These are phyloP conservation scores for Trididemnum clinides DNA, from an alignment of 23 tunicate genomes.

Conservation along the genomic window DNA sequence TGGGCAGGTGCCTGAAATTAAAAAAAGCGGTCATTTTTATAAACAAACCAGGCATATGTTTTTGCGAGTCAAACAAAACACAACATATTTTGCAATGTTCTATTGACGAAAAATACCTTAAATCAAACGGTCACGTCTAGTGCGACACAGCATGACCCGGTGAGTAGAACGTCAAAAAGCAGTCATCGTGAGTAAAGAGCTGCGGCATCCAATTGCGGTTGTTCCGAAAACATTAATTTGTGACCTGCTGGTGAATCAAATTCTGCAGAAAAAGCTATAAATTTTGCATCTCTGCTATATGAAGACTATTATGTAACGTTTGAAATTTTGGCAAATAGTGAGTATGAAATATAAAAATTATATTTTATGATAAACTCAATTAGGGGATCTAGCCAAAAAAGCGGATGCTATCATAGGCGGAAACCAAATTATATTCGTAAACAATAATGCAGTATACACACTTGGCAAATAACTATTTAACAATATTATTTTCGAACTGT, in stretches of 20 bases:
- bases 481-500: background rate
- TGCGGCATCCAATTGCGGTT: background rate
- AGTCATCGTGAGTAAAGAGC: background rate
- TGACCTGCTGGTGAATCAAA: background rate
- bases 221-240: background rate
- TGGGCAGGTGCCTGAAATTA: background rate
- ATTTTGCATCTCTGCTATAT: background rate
- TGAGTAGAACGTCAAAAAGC: background rate
- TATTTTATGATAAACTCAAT: background rate
- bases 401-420: too few species aligned
- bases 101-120: background rate
- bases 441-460: background rate
- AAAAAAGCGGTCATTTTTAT: background rate
- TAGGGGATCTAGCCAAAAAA: background rate
- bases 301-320: too few species aligned
- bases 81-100: constrained; percentile 1
- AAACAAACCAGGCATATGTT: background rate
- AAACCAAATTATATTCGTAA: background rate
- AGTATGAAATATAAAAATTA: too few species aligned
- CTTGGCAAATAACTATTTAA: background rate
- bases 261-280: background rate
- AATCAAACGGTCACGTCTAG: background rate
- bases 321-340: background rate
- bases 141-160: background rate
- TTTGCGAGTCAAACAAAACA: background rate